These are phyloP conservation scores for Prietella phreatophila DNA, from an alignment of 2,113 vertebrate species.

Conservation along the genomic window DNA sequence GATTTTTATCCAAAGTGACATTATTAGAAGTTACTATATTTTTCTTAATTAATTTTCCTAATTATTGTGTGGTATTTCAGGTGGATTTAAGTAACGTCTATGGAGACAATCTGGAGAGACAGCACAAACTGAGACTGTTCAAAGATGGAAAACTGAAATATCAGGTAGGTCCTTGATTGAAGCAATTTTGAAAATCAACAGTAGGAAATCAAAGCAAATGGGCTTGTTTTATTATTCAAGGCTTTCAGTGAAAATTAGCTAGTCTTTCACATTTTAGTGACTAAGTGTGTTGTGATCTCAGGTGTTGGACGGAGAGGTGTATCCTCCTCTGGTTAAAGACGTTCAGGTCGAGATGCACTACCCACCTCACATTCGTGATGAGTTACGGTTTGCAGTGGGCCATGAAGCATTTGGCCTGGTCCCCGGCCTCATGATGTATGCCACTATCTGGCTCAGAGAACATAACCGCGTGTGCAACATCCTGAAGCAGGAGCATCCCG, in stretches of 20 bases:
- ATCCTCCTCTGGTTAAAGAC: slow-evolving; percentile 87
- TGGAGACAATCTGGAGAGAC: slow-evolving; percentile 84
- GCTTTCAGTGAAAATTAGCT: neutral
- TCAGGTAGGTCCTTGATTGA: slow-evolving; percentile 65
- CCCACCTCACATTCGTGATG: slow-evolving; percentile 83
- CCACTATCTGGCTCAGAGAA: slow-evolving; percentile 92
- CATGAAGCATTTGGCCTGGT: slow-evolving; percentile 94
- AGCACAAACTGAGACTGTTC: slow-evolving; percentile 86
- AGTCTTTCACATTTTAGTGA: neutral
- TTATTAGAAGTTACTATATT: neutral
- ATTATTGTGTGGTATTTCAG: slow-evolving; percentile 64
- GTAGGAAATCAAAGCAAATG: neutral
- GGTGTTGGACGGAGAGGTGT: slow-evolving; percentile 87
- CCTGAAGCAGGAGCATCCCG: slow-evolving; percentile 82
- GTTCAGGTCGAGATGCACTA: slow-evolving; percentile 88
- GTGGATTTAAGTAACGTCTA: slow-evolving; percentile 94
- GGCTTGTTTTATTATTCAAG: neutral
- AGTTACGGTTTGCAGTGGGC: slow-evolving; percentile 87
- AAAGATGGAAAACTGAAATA: slow-evolving; percentile 92
- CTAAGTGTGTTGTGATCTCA: slow-evolving; percentile 52
- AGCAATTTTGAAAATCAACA: neutral
- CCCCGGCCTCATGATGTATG: slow-evolving; percentile 95
- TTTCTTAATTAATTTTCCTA: neutral
- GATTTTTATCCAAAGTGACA: neutral
- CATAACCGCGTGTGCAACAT: slow-evolving; percentile 93